Evolutionary conservation across 2,888 invertebrate genomes (phyloP).

Genomic region (Phanerotoma sp.): DNA sequence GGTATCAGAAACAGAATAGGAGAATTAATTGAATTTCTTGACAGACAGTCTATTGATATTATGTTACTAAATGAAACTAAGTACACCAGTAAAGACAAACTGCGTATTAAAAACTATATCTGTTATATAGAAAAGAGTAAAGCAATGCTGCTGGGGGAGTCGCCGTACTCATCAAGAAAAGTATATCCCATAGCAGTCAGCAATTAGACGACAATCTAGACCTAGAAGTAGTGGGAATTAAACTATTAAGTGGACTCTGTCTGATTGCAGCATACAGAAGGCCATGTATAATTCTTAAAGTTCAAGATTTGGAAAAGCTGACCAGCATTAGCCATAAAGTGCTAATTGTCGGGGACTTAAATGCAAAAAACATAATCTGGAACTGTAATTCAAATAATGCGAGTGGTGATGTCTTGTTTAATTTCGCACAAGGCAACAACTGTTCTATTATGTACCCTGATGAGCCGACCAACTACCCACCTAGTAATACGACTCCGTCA

Average conservation of each 20-base stretch:
- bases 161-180: conserved; percentile 22
- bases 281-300: too few species aligned
- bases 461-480: conserved; percentile 35
- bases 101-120: conserved; percentile 19
- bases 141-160: conserved; percentile 26
- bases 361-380: conserved; percentile 36
- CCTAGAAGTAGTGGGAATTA: conserved; percentile 13
- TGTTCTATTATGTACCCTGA: conserved; percentile 29
- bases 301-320: conserved; percentile 27
- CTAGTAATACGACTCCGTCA: conserved; percentile 33
- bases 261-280: too few species aligned
- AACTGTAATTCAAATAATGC: conserved; percentile 31
- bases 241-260: conserved; percentile 6
- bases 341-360: conserved; percentile 35
- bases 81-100: conserved; percentile 15
- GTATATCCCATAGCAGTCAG: conserved; percentile 16
- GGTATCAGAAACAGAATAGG: conserved; percentile 27
- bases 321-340: conserved; percentile 27
- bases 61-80: conserved; percentile 32
- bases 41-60: conserved; percentile 28
- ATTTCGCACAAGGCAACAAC: conserved; percentile 31
- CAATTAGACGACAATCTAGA: background rate
- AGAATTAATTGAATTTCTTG: conserved; percentile 30
- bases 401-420: conserved; percentile 30
- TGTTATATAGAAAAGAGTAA: conserved; percentile 31